phyloP scores from a whole-genome alignment of 1,140 invertebrate genomes.

The Drosophila bifasciata region DNA sequence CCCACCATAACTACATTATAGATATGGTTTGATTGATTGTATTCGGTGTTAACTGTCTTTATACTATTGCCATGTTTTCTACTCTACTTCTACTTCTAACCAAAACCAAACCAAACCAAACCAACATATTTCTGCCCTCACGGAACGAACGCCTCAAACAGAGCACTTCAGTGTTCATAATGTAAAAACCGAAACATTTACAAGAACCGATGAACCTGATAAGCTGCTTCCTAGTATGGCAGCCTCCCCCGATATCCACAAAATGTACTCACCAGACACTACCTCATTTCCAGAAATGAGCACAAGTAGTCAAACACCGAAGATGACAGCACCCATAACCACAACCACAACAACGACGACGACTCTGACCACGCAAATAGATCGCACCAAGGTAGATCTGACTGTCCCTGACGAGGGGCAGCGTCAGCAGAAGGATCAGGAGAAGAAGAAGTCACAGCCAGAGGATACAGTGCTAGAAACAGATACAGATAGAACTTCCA shows the following conservation, averaged over 20 bases:
- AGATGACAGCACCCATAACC: slow-evolving; percentile 50
- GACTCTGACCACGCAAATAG: slow-evolving; percentile 55
- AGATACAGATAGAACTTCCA: slow-evolving; percentile 39
- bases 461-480: slow-evolving; percentile 22
- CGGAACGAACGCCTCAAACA: slow-evolving; percentile 77
- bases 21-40: slow-evolving; percentile 55
- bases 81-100: slow-evolving; percentile 64
- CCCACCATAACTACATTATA: slow-evolving; percentile 44
- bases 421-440: slow-evolving; percentile 22
- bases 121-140: slow-evolving; percentile 37
- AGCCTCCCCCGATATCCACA: slow-evolving; percentile 53
- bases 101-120: slow-evolving; percentile 10
- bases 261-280: slow-evolving; percentile 76
- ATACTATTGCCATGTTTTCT: slow-evolving; percentile 70
- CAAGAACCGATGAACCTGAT: slow-evolving; percentile 79
- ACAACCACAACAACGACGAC: slow-evolving; percentile 39
- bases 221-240: slow-evolving; percentile 81
- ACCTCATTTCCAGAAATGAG: slow-evolving; percentile 84
- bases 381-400: slow-evolving; percentile 68
- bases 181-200: slow-evolving; percentile 77
- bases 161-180: slow-evolving; percentile 84
- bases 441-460: too few relatives aligned
- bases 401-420: slow-evolving; percentile 12
- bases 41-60: slow-evolving; percentile 79
- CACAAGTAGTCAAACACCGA: slow-evolving; percentile 79